Base-by-base conservation (phyloP, 2,113 vertebrate species). In the Coracopsis vasa region DNA sequence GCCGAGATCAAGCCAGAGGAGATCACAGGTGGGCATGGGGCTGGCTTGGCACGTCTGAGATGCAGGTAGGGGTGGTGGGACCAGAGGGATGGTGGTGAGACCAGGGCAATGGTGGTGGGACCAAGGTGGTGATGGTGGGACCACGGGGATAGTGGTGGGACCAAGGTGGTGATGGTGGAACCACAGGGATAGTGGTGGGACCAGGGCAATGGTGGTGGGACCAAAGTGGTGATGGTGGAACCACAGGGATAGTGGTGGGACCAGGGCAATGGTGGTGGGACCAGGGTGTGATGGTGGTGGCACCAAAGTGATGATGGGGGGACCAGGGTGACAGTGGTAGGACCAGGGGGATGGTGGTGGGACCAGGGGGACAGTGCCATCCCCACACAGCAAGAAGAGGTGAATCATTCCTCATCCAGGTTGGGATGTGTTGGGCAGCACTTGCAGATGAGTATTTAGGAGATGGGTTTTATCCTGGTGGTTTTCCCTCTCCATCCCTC, bases 1-100 rank as follows among this genome's bases (percentile, higher is more conserved):
- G 99, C 99, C 0, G 99, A 99, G 94, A 98, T 99, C 97, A 99
- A 99, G 95, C 97, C 98, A 0, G 99, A 99, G 94, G 99, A 99
- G 97, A 98, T 98, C 70, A 99, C 99, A 97, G 99, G 99, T 99
- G 94, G 91, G 96, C 79, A 80, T 29, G 1, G 60, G 0, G 6
- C 51, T 51, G 69, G 24, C 27, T 64, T 61, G 64, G 31, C 27
- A 13, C 0, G 0, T 28, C 41, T 24, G 0, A 5, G 39, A 31
- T 33, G 35, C n/a, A 42, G 47, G 45, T 24, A 39, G 17, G 7
- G 27, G 27, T 47, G 50, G 29, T 53, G 83, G 53, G 28, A 73
- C 58, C 27, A 29, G 14, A 7, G 27, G 4, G 10, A 24, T 4
- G 6, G 19, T 29, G 41, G 10, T 33, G 37, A 21, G 50, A 72